A percentile compares a stretch with the other conserved stretches of the same genome.
Evolutionary conservation across 2,797 vertebrate species (phyloP).

Genomic region (Adrianichthys oophorus): DNA sequence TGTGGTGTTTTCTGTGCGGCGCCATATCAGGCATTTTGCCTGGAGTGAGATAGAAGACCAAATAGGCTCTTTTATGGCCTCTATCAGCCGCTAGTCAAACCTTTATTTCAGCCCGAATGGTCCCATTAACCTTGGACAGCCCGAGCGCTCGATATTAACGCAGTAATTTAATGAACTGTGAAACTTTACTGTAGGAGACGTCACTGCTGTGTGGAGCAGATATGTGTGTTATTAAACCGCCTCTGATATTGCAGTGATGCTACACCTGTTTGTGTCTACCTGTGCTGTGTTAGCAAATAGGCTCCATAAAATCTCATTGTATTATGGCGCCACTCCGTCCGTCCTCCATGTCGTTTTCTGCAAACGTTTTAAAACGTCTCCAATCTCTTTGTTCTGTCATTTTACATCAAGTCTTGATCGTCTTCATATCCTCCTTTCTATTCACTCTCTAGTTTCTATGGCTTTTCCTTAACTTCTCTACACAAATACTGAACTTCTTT

Average conservation of each 20-base stretch:
- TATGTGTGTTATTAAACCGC: conserved; percentile 4
- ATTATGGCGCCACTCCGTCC: conserved; percentile 9
- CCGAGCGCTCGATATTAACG: conserved; percentile 22
- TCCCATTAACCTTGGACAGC: conserved; percentile 52
- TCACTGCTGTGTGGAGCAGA: neutral
- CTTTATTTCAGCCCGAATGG: conserved; percentile 36
- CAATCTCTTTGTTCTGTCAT: neutral
- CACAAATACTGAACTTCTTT: too few species aligned
- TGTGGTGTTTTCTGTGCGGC: conserved; percentile 14
- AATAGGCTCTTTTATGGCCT: conserved; percentile 32
- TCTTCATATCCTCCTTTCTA: conserved; percentile 1
- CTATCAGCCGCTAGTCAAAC: conserved; percentile 24
- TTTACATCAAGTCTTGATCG: neutral
- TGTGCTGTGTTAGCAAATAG: conserved; percentile 5
- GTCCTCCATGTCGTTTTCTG: neutral
- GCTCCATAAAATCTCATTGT: conserved; percentile 5
- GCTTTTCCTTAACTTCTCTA: too few species aligned
- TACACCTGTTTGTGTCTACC: conserved; percentile 2
- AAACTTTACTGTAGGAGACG: conserved; percentile 21
- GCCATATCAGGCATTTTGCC: neutral
- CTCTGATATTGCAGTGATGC: conserved; percentile 7
- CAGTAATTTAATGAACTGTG: conserved; percentile 50
- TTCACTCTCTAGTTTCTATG: neutral
- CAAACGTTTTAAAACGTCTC: neutral
- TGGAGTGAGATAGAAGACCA: neutral